These are phyloP conservation scores for Casuarius casuarius DNA, from an alignment of 2,113 vertebrate species.

Conservation along the genomic window DNA sequence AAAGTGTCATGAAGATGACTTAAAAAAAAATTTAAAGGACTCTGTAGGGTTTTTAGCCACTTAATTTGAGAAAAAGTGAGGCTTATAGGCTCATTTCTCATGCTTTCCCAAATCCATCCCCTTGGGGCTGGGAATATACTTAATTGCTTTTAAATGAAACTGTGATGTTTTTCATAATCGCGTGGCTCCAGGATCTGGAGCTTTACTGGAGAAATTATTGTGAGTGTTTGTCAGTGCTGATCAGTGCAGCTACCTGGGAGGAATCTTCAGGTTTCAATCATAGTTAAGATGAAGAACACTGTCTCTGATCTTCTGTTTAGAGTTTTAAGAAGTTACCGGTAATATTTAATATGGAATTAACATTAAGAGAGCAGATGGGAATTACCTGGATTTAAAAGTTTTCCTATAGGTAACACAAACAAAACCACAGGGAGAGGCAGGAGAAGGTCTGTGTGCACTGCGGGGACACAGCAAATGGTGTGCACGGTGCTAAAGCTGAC, in stretches of 20 bases:
- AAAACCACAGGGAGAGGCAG: neutral
- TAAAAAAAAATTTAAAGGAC: neutral
- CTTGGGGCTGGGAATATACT: neutral
- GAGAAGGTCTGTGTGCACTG: neutral
- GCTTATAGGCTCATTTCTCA: slow-evolving; percentile 32
- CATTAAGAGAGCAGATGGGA: neutral
- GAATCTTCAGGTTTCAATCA: neutral
- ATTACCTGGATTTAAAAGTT: neutral
- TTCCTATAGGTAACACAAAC: neutral
- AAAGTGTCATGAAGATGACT: neutral
- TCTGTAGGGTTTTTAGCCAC: neutral
- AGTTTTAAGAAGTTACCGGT: neutral
- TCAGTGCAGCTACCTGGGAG: neutral
- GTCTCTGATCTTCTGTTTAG: neutral
- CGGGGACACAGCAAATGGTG: neutral
- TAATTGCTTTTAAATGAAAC: slow-evolving; percentile 46
- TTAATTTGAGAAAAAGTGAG: neutral
- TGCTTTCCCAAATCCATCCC: neutral
- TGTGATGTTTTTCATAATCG: neutral
- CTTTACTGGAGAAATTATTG: neutral
- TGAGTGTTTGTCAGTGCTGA: neutral
- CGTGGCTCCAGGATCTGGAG: neutral
- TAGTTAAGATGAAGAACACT: neutral
- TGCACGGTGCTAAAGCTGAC: neutral
- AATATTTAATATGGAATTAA: neutral